Evolutionary conservation across 2,888 invertebrate genomes (phyloP), one percentile per base, ranked within the genome.

Genomic region (Polydrusus tereticollis): DNA sequence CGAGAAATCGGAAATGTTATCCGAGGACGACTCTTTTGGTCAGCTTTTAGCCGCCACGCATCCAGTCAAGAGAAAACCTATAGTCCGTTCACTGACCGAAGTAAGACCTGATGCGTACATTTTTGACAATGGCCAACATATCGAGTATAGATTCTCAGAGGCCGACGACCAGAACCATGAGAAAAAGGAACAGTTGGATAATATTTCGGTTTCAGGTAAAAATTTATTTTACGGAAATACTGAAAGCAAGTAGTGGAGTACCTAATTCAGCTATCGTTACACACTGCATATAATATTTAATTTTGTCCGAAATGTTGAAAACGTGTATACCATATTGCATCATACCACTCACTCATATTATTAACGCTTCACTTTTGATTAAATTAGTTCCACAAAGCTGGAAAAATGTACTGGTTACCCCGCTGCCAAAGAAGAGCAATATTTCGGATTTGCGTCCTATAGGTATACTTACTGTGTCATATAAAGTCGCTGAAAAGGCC

Each of bases 61-160:
- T 23, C 60, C 74, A 12, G 67, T 76, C 2, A 76, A 76, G 52
- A 77, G 23, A 12, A 69, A 79, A 87, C 45, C 85, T 81, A 72
- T 86, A 86, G 72, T 87, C 86, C 41, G 92, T 64, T 91, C 92
- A 2, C 83, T 92, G 71, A 92, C 92, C 0, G 92, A 92, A 82
- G 91, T 89, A 23, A 83, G 89, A 33, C 88, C 89, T 6, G 89
- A 89, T 79, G 88, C 89, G 14, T 88, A 88, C 76, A 89, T 89
- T 69, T 87, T 88, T 77, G 89, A 89, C 77, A 88, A 89, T 77
- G 88, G 88, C 29, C 85, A 87, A 23, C 91, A 92, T 80, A 91
- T 92, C 85, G 88, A 89, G 81, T 91, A 92, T 76, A 88, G 91
- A 71, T 90, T 91, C 18, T 88, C 91, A 62, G 90, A 91, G 75